These are phyloP conservation scores for Asobara japonica DNA, from an alignment of 1,140 invertebrate species.

Conservation along the genomic window DNA sequence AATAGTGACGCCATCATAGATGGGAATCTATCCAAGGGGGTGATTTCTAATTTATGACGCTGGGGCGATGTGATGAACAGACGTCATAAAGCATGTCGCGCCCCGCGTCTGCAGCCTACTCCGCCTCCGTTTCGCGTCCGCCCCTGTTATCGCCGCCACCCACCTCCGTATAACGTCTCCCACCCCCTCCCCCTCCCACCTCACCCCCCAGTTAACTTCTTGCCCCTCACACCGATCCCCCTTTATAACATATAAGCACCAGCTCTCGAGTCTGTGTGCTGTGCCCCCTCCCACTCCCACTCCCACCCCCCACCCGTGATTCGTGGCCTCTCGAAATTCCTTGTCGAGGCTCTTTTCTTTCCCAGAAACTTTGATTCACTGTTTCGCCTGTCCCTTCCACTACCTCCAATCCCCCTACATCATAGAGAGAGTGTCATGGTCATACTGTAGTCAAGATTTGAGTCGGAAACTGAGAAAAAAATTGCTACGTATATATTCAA, in stretches of 20 bases:
- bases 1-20: slow-evolving; percentile 37
- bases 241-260: slow-evolving; percentile 10
- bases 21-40: slow-evolving; percentile 60
- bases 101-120: slow-evolving; percentile 59
- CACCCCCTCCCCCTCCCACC: slow-evolving; percentile 17
- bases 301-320: slow-evolving; percentile 22
- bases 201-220: slow-evolving; percentile 19
- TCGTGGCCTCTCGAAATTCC: slow-evolving; percentile 21
- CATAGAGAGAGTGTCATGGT: neutral
- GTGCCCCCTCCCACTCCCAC: slow-evolving; percentile 17
- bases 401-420: neutral
- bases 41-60: slow-evolving; percentile 67
- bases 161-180: slow-evolving; percentile 34
- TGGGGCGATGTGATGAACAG: slow-evolving; percentile 67
- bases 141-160: slow-evolving; percentile 47
- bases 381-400: neutral
- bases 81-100: slow-evolving; percentile 67
- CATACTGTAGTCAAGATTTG: too few species aligned
- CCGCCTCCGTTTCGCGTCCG: slow-evolving; percentile 42
- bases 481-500: too few species aligned
- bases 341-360: slow-evolving; percentile 1
- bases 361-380: slow-evolving; percentile 18
- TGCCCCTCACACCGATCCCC: neutral
- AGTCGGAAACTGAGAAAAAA: too few species aligned
- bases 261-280: neutral